Evolutionary conservation across 2,113 vertebrate genomes (phyloP), one percentile per base, ranked within the genome.

Genomic region (Dryoscopus gambensis): DNA sequence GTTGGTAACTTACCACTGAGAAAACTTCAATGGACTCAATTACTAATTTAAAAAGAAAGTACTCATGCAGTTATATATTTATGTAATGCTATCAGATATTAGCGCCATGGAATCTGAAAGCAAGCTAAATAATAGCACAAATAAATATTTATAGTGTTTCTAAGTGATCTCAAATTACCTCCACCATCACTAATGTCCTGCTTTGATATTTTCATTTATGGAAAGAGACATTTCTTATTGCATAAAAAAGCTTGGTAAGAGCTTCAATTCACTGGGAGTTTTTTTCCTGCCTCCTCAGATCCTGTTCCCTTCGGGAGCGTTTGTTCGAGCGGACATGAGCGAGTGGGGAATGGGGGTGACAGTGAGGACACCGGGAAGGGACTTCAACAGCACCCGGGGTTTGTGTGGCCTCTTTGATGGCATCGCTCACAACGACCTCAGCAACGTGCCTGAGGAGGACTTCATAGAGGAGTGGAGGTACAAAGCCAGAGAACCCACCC

Each of bases 381-480:
- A 98, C 97, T 98, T 98, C 91, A 94, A 98, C 76, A 96, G 92
- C 77, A 98, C 98, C 5, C 93, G n/a, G 73, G 98, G 98, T 13
- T 98, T 98, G 77, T 98, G 98, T 6, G 97, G 98, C 25, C 97
- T 96, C 89, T 98, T 98, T 70, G 98, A 98, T 2, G 97, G 95
- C n/a, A 98, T 98, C 11, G 17, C 82, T 65, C 89, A 95, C 97
- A 98, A 99, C 16, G 98, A 98, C 84, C 97, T 98, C 31, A 84
- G 77, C 65, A 64, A 62, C 6, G 40, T 90, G 60, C 90, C 98
- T 8, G 88, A 94, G 35, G 97, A 97, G 18, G 79, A 79, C 89
- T 98, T 98, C 96, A 94, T 98, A 76, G 96, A 98, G 92, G 37
- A 96, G 67, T 97, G 98, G 98, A 98, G 98, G 98, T 98, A 95